Evolutionary conservation across 1,140 invertebrate species (phyloP), one percentile per base, ranked within the genome.

Genomic region (Drosophila trapezifrons): DNA sequence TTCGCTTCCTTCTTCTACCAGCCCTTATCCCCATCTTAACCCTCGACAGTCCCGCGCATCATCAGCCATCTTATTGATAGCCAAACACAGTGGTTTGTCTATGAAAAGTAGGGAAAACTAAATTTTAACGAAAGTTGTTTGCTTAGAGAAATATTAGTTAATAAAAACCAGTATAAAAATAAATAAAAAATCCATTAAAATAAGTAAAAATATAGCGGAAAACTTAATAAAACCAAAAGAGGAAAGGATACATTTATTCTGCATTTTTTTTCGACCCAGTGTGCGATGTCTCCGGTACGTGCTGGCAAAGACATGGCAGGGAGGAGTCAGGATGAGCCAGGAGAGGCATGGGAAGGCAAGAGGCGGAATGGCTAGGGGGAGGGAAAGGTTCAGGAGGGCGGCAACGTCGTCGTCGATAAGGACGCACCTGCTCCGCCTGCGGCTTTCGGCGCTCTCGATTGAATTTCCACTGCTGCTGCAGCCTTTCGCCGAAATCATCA

Each of bases 361-460:
- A 4, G 18, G 22, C 0, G 40, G 22, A 22, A 32, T 12, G 27
- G 27, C 8, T 10, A 10, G 18, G 2, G 17, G 12, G 9, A 4
- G 12, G 9, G 2, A 7, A 32, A 25, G 32, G 15, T 7, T 32
- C 7, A 13, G 3, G 17, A 8, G 15, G 15, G 43, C 4, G 2
- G 32, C 9, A 20, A n/a, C 51, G 20, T 27, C 45, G 29, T 22
- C 66, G 32, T 76, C 40, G 72, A 76, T 76, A 75, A 76, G 60
- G 82, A 76, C 77, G 77, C 80, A 85, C 81, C 80, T 84, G 80
- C 77, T 62, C 43, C 43, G 75, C 74, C 72, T 70, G 62, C 74
- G 74, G 75, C 75, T 70, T 40, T 51, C 81, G 66, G 59, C 51
- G 67, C 71, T 85, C 82, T 65, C 81, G 60, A 85, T 81, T 86